Evolutionary conservation across 2,888 invertebrate species (phyloP), one percentile per base, ranked within the genome.

Genomic region (Nematopogon swammerdamellus): DNA sequence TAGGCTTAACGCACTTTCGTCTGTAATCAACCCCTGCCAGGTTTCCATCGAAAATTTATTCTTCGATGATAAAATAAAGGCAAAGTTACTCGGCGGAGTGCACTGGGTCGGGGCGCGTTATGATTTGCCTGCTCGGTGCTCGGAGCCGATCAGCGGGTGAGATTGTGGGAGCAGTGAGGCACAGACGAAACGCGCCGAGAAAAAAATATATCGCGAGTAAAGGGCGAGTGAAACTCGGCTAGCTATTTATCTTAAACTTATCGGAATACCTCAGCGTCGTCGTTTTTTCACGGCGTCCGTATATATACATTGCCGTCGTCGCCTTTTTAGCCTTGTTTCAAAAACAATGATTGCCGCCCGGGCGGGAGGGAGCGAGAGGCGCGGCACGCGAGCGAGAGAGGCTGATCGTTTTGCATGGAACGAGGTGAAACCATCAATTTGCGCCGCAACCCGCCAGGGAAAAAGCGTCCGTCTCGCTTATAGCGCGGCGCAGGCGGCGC

Each of bases 211-310:
- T n/a, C 60, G 29, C 57, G 56, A 65, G 64, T 63, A 65, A 68
- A 67, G 63, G 62, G 63, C 66, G 64, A 70, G 67, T 68, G 63
- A 68, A 70, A 71, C 69, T 69, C 65, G 58, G 64, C 67, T 64
- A 64, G 70, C 69, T 75, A 75, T 76, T 76, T 75, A 76, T 75
- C 74, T 72, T 73, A 66, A 72, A 71, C 63, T 71, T 75, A 75
- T 76, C 73, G 67, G 67, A 69, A 72, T 70, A 70, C 69, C 64
- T 59, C 64, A 63, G 61, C 62, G 60, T 65, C 57, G 66, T 72
- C 67, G 64, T 72, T 73, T 71, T 72, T 62, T 61, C 62, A 63
- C 65, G 65, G 64, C 59, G 61, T n/a, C n/a, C n/a, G n/a, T n/a
- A n/a, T n/a, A n/a, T n/a, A n/a, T n/a, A n/a, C n/a, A n/a, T n/a